Base-by-base conservation (phyloP, 2,113 vertebrate species). In the Anguilla japonica region DNA sequence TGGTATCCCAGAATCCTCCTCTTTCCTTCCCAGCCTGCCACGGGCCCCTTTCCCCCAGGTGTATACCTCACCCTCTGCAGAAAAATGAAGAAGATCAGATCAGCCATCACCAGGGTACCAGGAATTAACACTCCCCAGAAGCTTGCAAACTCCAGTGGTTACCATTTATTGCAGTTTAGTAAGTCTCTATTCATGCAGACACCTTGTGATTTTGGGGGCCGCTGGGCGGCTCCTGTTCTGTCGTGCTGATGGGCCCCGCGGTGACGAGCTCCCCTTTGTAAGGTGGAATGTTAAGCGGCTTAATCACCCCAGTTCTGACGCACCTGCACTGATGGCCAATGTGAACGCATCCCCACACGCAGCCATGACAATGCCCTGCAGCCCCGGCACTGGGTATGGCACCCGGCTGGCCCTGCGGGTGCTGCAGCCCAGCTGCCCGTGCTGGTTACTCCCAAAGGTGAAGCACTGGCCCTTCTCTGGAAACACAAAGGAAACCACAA, bases 11-110 rank as follows among this genome's bases (percentile, higher is more conserved):
- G 96, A 96, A 83, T 98, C 97, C 91, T 98, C 97, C 0, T 99
- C 98, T 91, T 96, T 98, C 87, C 98, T 96, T 91, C 98, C 98
- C 43, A 99, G 95, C 63, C 98, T 97, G 56, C 98, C 98, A 40
- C 98, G 95, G 92, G 98, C 98, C 63, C 98, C 98, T 92, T 99
- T 99, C 29, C 98, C 98, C 98, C 98, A 99, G 0, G 98, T 99
- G 92, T 96, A 98, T 82, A 98, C 98, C 91, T 99, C 97, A 0
- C 98, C 97, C 0, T 99, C 98, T 99, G 95, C 5, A 50, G 20
- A 85, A 53, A 88, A 39, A 26, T 56, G 41, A 14, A 86, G 81
- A 41, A 83, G 15, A 57, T 83, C n/a, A 87, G 3, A 85, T 71
- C 80, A 82, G 56, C 84, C 79, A 81, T 50, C 87, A 79, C 39